Conservation (phyloP, 2,888 invertebrate species). For the Bugulina stolonifera region DNA sequence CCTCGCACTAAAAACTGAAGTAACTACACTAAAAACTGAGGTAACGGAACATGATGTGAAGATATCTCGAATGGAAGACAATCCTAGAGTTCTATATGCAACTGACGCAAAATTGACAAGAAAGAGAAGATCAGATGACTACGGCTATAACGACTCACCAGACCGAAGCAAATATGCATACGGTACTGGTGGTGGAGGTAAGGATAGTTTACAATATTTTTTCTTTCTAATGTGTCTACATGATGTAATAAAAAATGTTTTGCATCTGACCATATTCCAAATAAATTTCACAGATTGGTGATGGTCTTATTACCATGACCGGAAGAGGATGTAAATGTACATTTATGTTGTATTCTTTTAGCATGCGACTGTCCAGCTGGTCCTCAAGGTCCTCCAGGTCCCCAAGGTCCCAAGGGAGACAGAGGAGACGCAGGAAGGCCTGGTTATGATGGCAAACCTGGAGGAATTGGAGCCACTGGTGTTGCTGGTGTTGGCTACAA, state of each 20-base stretch:
- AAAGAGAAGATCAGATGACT: constrained; percentile 10
- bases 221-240: too few relatives aligned
- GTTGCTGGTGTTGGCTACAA: neutral
- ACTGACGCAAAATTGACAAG: neutral
- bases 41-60: neutral
- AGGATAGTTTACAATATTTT: too few relatives aligned
- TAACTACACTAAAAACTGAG: neutral
- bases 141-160: neutral
- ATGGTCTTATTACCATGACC: too few relatives aligned
- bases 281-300: too few relatives aligned
- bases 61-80: constrained; percentile 1
- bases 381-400: constrained; percentile 27
- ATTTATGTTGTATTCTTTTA: neutral
- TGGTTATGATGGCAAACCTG: neutral
- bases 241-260: too few relatives aligned
- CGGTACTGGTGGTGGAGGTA: neutral
- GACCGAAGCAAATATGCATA: neutral
- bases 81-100: constrained; percentile 1
- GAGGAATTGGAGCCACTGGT: neutral
- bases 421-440: constrained; percentile 21
- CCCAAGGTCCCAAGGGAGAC: constrained; percentile 14
- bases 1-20: neutral
- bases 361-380: constrained; percentile 27
- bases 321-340: too few relatives aligned
- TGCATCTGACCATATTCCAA: too few relatives aligned